A percentile compares a stretch with the other conserved stretches of the same genome.
Evolutionary conservation across 2,888 invertebrate species (phyloP).

Genomic region (Oscheius sp.): DNA sequence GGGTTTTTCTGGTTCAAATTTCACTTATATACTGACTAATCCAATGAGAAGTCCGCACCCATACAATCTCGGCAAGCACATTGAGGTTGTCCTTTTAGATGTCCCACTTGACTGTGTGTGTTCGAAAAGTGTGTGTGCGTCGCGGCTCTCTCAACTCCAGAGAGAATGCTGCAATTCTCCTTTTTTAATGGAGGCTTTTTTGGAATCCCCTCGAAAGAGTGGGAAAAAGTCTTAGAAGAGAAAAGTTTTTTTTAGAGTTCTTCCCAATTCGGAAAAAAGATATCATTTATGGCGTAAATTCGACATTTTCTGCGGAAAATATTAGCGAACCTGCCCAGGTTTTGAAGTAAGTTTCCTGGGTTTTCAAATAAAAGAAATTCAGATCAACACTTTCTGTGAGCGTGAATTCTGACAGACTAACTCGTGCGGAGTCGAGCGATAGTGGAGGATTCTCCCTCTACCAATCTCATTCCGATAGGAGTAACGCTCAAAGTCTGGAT

Average conservation of each 20-base stretch:
- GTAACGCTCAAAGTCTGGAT: slow-evolving; percentile 9
- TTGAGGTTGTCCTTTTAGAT: no score
- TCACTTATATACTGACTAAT: no score
- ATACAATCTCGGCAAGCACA: no score
- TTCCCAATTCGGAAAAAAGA: slow-evolving; percentile 29
- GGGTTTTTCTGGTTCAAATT: no score
- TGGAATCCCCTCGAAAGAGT: no score
- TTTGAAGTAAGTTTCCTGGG: not conserved
- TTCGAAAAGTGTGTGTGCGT: no score
- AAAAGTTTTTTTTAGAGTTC: slow-evolving; percentile 23
- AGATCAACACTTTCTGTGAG: slow-evolving; percentile 9
- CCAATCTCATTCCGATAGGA: slow-evolving; percentile 3
- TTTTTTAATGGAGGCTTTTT: no score
- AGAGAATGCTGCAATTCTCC: no score
- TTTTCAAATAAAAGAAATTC: not conserved
- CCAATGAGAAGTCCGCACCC: no score
- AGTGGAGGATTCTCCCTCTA: slow-evolving; percentile 43
- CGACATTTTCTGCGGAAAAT: slow-evolving; percentile 50
- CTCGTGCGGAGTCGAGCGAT: slow-evolving; percentile 44
- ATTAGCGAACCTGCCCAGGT: slow-evolving; percentile 15
- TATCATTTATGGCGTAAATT: slow-evolving; percentile 52
- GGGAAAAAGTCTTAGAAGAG: no score
- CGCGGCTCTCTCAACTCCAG: no score
- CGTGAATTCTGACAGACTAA: slow-evolving; percentile 29
- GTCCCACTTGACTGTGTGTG: no score